These are phyloP conservation scores for Cassiopea xamachana DNA, from an alignment of 30 jellyfish, hydroid and myxozoan genomes.

Conservation along the genomic window DNA sequence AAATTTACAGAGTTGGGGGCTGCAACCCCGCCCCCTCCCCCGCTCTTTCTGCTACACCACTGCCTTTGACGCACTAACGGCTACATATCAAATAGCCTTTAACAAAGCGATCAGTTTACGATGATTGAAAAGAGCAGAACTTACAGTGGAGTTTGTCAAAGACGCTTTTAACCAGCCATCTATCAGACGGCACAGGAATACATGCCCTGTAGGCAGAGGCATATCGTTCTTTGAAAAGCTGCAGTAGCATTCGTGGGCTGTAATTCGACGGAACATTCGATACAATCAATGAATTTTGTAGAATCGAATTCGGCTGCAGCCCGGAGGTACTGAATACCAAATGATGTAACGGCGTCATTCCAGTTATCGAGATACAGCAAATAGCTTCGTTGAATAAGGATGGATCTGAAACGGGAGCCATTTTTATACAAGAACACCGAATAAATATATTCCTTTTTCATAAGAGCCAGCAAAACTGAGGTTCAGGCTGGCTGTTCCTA, in stretches of 20 bases:
- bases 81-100: too few species aligned
- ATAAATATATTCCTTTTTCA: too few species aligned
- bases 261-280: constrained; percentile 88
- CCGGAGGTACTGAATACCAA: constrained; percentile 70
- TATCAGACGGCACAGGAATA: constrained; percentile 84
- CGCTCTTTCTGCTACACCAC: too few species aligned
- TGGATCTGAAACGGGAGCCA: constrained; percentile 46
- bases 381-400: constrained; percentile 67
- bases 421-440: too few species aligned
- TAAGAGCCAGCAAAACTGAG: too few species aligned
- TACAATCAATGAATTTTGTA: constrained; percentile 73
- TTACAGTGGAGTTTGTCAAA: constrained; percentile 71
- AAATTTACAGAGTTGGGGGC: too few species aligned
- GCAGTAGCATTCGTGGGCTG: constrained; percentile 89
- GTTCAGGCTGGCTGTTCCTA: too few species aligned
- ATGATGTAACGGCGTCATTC: constrained; percentile 90
- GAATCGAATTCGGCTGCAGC: constrained; percentile 66
- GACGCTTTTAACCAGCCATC: constrained; percentile 74
- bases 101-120: too few species aligned
- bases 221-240: constrained; percentile 87
- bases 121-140: not conserved
- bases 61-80: too few species aligned
- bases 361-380: constrained; percentile 76
- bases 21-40: too few species aligned
- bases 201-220: constrained; percentile 96